phyloP scores from a whole-genome alignment of 2,888 invertebrate species.

The Melanostoma mellinum region DNA sequence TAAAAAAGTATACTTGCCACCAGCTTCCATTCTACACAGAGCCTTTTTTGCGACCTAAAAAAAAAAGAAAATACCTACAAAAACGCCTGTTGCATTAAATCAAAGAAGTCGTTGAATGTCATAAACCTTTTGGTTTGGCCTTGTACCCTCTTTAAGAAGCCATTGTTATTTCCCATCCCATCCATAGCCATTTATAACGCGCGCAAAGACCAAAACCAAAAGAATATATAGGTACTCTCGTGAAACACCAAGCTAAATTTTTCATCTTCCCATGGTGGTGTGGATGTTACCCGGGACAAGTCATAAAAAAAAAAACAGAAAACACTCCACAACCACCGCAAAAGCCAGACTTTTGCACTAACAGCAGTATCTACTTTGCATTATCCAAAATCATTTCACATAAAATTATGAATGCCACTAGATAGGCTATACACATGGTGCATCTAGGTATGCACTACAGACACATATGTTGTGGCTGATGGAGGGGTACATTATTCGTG shows the following conservation, averaged over 20 bases:
- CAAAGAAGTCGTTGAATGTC: slow-evolving; percentile 43
- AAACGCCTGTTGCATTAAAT: slow-evolving; percentile 44
- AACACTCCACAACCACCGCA: slow-evolving; percentile 19
- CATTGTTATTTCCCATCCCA: slow-evolving; percentile 52
- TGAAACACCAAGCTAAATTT: slow-evolving; percentile 5
- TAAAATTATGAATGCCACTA: slow-evolving; percentile 66
- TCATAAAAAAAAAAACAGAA: slow-evolving; percentile 5
- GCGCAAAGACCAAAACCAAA: slow-evolving; percentile 23
- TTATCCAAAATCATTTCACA: slow-evolving; percentile 68
- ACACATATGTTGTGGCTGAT: slow-evolving; percentile 5
- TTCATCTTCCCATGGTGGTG: slow-evolving; percentile 48
- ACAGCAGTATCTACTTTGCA: slow-evolving; percentile 33
- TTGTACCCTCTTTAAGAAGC: slow-evolving; percentile 42
- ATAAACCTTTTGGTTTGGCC: slow-evolving; percentile 56
- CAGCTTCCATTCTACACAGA: neutral
- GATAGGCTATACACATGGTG: neutral
- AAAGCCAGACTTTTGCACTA: neutral
- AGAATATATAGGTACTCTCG: slow-evolving; percentile 1
- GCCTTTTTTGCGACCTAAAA: neutral
- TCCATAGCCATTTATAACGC: slow-evolving; percentile 40
- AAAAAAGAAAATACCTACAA: neutral
- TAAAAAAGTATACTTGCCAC: too few relatives aligned
- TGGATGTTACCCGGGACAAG: neutral
- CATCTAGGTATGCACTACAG: slow-evolving; percentile 9
- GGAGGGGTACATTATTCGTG: slow-evolving; percentile 2